A percentile compares a stretch with the other conserved stretches of the same genome.
These are phyloP conservation scores for Antechinus flavipes DNA, from an alignment of 2,113 vertebrate genomes.

Conservation along the genomic window DNA sequence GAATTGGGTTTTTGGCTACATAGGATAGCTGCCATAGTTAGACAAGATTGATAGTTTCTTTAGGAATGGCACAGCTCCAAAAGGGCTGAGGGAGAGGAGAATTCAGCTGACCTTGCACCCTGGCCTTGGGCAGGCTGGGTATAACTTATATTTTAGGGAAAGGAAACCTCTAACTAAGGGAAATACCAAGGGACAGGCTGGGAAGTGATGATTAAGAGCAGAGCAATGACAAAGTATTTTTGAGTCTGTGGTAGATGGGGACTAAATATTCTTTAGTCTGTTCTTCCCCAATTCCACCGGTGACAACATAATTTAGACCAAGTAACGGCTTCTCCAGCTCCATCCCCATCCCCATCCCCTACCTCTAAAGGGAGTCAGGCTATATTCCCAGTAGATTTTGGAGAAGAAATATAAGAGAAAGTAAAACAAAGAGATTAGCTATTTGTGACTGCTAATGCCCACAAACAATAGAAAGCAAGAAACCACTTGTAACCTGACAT, in stretches of 20 bases:
- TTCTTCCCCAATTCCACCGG: not conserved
- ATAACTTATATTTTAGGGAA: not conserved
- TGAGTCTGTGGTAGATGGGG: not conserved
- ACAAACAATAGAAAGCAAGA: not conserved
- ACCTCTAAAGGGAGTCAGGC: not conserved
- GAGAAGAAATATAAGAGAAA: not conserved
- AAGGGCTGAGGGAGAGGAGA: not conserved
- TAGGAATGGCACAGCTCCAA: not conserved
- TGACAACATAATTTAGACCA: not conserved
- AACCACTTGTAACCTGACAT: not conserved
- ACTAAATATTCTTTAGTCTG: not conserved
- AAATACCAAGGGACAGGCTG: not conserved
- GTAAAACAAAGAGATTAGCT: not conserved
- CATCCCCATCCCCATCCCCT: not conserved
- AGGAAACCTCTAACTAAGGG: not conserved
- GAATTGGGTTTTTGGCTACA: conserved; percentile 13
- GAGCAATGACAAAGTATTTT: conserved; percentile 21
- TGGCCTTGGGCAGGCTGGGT: not conserved
- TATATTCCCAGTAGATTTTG: not conserved
- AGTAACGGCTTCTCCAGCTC: not conserved
- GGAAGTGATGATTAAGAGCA: not conserved
- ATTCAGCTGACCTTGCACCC: not conserved
- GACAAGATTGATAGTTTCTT: not conserved
- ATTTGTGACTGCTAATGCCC: not conserved
- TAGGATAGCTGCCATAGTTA: not conserved